phyloP scores from a whole-genome alignment of 2,113 vertebrate genomes.

The Calyptomena viridis region DNA sequence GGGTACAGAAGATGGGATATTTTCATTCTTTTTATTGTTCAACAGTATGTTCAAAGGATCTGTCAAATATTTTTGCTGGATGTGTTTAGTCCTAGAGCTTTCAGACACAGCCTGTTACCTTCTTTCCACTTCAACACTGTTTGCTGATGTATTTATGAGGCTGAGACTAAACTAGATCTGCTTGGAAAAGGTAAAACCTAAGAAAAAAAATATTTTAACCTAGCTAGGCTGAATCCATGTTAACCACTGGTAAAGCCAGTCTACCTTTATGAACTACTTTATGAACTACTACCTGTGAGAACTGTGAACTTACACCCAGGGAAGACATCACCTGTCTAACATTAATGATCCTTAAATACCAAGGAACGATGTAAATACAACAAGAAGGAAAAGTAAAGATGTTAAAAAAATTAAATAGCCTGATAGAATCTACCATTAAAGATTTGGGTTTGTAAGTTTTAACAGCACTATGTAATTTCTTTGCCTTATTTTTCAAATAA shows the following conservation, averaged over 20 bases:
- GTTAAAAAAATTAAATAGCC: neutral
- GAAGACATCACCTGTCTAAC: neutral
- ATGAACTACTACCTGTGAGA: neutral
- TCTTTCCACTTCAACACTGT: conserved; percentile 45
- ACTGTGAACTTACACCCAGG: neutral
- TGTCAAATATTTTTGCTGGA: conserved; percentile 47
- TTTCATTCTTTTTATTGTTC: conserved; percentile 12
- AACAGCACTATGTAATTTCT: neutral
- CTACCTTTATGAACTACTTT: too few relatives aligned
- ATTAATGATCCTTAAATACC: neutral
- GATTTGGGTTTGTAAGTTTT: neutral
- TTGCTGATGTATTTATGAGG: conserved; percentile 57
- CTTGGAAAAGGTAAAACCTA: conserved; percentile 35
- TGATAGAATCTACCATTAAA: neutral
- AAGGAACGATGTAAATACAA: neutral
- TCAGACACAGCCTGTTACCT: conserved; percentile 67
- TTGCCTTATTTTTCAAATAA: neutral
- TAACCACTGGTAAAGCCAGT: neutral
- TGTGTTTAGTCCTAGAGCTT: conserved; percentile 69
- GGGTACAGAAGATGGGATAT: neutral
- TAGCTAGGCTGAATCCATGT: conserved; percentile 12
- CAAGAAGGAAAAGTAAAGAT: neutral
- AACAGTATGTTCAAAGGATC: conserved; percentile 36
- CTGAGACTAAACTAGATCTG: conserved; percentile 56
- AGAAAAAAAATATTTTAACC: conserved; percentile 30